A percentile compares a stretch with the other conserved stretches of the same genome.
Conservation (phyloP, 2,797 vertebrate genomes). For the Sebastes nivosus region DNA sequence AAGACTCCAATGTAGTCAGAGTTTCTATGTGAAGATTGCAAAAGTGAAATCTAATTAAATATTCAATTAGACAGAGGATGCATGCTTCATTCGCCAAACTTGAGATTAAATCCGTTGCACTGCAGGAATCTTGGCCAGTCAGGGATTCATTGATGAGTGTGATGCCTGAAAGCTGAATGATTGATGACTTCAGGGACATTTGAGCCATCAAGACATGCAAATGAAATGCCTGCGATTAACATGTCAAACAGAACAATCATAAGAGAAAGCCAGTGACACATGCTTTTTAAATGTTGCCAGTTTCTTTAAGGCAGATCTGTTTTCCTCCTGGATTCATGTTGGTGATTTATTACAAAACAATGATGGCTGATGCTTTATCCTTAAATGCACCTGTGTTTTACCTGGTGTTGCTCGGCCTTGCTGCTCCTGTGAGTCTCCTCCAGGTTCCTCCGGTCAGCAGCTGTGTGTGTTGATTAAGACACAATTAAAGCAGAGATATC, state of each 20-base stretch:
- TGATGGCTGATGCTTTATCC: background rate
- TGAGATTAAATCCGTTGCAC: slow-evolving; percentile 36
- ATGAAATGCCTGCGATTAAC: slow-evolving; percentile 42
- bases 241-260: slow-evolving; percentile 26
- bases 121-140: slow-evolving; percentile 36
- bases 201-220: slow-evolving; percentile 35
- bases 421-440: background rate
- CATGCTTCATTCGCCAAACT: slow-evolving; percentile 10
- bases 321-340: background rate
- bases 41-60: slow-evolving; percentile 5
- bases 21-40: background rate
- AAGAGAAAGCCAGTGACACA: background rate
- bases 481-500: slow-evolving; percentile 54
- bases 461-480: slow-evolving; percentile 61
- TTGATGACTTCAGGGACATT: slow-evolving; percentile 44
- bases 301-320: background rate
- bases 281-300: background rate
- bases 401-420: slow-evolving; percentile 14
- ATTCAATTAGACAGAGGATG: slow-evolving; percentile 21
- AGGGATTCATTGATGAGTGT: slow-evolving; percentile 26
- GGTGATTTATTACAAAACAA: background rate
- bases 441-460: slow-evolving; percentile 24
- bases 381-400: slow-evolving; percentile 34
- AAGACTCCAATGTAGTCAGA: background rate
- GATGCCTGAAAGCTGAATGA: slow-evolving; percentile 38